Evolutionary conservation across 2,113 vertebrate genomes (phyloP).

Genomic region (Spea multiplicata): DNA sequence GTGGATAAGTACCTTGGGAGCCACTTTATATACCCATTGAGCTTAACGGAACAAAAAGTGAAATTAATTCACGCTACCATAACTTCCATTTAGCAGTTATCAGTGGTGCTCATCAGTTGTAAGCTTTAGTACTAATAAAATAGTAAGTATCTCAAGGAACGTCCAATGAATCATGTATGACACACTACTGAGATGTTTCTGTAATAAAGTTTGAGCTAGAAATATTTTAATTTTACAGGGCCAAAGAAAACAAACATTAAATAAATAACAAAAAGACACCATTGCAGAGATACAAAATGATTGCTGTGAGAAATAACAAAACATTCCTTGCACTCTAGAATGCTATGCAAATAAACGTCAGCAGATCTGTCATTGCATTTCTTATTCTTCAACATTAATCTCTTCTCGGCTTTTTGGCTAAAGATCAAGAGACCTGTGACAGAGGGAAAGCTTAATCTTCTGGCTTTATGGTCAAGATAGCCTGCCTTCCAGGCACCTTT

Average conservation of each 20-base stretch:
- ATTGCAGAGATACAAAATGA: neutral
- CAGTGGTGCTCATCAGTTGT: neutral
- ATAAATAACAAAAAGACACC: neutral
- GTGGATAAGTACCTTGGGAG: conserved; percentile 22
- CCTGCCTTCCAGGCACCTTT: too few species aligned
- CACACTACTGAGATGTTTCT: neutral
- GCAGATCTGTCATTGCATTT: too few species aligned
- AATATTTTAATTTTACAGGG: neutral
- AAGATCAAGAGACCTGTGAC: too few species aligned
- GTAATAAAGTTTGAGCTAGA: conserved; percentile 3
- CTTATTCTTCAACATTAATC: too few species aligned
- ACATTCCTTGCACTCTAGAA: too few species aligned
- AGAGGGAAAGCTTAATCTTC: too few species aligned
- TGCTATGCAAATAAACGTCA: too few species aligned
- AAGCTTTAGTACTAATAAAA: neutral
- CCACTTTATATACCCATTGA: neutral
- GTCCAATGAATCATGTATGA: conserved; percentile 1
- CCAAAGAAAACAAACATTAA: conserved; percentile 4
- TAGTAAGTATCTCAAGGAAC: neutral
- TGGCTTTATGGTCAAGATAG: too few species aligned
- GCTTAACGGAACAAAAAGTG: neutral
- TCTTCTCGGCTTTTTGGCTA: too few species aligned
- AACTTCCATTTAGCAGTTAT: neutral
- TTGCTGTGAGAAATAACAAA: too few species aligned
- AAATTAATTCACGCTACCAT: neutral